Base-by-base conservation (phyloP, 1,140 invertebrate genomes). In the Cheumatopsyche charites region DNA sequence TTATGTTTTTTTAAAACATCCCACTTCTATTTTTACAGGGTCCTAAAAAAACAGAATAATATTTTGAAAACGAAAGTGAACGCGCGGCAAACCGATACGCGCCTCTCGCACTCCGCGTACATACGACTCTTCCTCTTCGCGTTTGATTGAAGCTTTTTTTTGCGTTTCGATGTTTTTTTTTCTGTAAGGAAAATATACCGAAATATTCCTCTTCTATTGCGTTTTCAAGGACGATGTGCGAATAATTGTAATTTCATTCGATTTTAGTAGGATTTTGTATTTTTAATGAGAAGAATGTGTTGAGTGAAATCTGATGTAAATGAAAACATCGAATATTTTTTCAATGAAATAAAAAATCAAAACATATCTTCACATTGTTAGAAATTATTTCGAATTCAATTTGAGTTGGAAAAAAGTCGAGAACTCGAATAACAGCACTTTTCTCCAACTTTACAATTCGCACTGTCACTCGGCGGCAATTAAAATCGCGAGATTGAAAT, bases 51-150 rank as follows among this genome's bases (percentile, higher is more conserved):
- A 75, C 71, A 75, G 70, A 75, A 72, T 75, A 72, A 75, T 75
- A 75, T 75, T 75, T 72, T 75, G 70, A 75, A 72, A 75, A 70
- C 47, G 73, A 75, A 75, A 75, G 73, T 75, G 73, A 72, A 72
- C 52, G 62, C 66, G 63, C 49, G 17, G n/a, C 65, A 23, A 36
- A 19, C 26, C 45, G 65, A 52, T 68, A 55, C 63, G 23, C 5
- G 47, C 42, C 15, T 23, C 47, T 15, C 61, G 61, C 25, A 19
- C 36, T 11, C 12, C 11, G n/a, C 43, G 21, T 13, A 47, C 43
- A 47, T 17, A 7, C 47, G 5, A 17, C 19, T 52, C 2, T 15
- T 15, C 43, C 43, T n/a, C 13, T 13, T 42, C 41, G 41, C 41
- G 13, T 45, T 15, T n/a, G 11, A 45, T 15, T 15, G n/a, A n/a